A percentile compares a stretch with the other conserved stretches of the same genome.
Conservation (phyloP, 1,140 invertebrate species). For the Aphaenogaster ashmeadi region DNA sequence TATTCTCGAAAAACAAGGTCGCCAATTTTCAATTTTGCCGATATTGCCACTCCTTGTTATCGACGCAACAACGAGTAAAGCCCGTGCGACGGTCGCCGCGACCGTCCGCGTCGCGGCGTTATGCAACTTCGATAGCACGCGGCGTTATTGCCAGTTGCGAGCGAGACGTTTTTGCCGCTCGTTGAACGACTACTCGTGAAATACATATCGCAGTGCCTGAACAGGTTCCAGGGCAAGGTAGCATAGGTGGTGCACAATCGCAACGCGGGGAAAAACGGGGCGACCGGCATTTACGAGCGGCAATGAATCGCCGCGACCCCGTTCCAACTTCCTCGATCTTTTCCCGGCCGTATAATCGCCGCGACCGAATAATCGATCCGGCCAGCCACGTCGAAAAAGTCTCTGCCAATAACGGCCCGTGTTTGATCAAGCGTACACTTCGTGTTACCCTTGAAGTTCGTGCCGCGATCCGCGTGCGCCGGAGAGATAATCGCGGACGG, state of each 20-base stretch:
- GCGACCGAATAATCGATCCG: slow-evolving; percentile 29
- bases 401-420: slow-evolving; percentile 22
- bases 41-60: slow-evolving; percentile 16
- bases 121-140: slow-evolving; percentile 8
- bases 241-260: background rate
- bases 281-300: slow-evolving; percentile 23
- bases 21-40: background rate
- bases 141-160: background rate
- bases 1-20: slow-evolving; percentile 13
- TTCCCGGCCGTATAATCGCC: slow-evolving; percentile 8
- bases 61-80: background rate
- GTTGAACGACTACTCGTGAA: background rate
- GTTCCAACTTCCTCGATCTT: slow-evolving; percentile 55
- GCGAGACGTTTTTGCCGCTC: background rate
- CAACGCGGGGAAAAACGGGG: background rate
- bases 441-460: slow-evolving; percentile 59
- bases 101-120: background rate
- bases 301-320: slow-evolving; percentile 54
- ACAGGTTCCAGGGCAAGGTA: slow-evolving; percentile 30
- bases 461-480: slow-evolving; percentile 14
- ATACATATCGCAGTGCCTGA: background rate
- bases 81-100: background rate
- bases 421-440: slow-evolving; percentile 61
- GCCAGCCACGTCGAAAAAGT: slow-evolving; percentile 13
- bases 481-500: slow-evolving; percentile 64